Conservation (phyloP, 2,888 invertebrate genomes). For the Chrysopilus asiliformis region DNA sequence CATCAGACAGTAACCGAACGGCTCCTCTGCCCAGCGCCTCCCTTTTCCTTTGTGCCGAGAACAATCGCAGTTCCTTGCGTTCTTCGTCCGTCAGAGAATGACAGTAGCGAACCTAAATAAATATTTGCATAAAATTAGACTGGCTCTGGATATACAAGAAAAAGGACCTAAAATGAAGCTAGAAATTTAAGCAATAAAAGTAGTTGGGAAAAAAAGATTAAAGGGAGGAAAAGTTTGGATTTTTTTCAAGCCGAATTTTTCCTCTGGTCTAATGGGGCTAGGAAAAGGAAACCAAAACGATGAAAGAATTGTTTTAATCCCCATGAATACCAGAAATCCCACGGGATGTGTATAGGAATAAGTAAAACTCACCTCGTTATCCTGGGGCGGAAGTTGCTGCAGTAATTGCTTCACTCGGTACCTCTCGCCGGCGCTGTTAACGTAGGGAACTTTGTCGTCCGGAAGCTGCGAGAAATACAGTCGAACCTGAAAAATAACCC, state of each 20-base stretch:
- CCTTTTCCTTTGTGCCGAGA: conserved; percentile 85
- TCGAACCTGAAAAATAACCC: conserved; percentile 87
- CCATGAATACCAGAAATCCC: too few relatives aligned
- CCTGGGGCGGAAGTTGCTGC: conserved; percentile 94
- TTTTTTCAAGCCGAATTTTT: too few relatives aligned
- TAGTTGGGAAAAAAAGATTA: too few relatives aligned
- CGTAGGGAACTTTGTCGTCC: conserved; percentile 95
- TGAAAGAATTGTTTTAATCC: too few relatives aligned
- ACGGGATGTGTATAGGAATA: too few relatives aligned
- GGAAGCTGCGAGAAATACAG: conserved; percentile 92
- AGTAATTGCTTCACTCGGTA: conserved; percentile 88
- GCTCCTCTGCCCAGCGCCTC: conserved; percentile 90
- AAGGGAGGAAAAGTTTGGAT: too few relatives aligned
- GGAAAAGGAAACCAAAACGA: too few relatives aligned
- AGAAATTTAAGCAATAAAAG: too few relatives aligned
- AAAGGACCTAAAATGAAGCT: too few relatives aligned
- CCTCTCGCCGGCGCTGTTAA: conserved; percentile 88
- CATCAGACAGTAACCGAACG: conserved; percentile 67
- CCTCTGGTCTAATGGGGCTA: too few relatives aligned
- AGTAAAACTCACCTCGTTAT: conserved; percentile 57
- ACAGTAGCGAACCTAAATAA: conserved; percentile 83
- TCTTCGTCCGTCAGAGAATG: conserved; percentile 89
- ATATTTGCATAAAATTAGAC: too few relatives aligned
- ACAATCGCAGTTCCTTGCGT: conserved; percentile 81
- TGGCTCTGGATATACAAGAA: too few relatives aligned